phyloP scores from a whole-genome alignment of 1,140 invertebrate species.

The Pachypsylla venusta region DNA sequence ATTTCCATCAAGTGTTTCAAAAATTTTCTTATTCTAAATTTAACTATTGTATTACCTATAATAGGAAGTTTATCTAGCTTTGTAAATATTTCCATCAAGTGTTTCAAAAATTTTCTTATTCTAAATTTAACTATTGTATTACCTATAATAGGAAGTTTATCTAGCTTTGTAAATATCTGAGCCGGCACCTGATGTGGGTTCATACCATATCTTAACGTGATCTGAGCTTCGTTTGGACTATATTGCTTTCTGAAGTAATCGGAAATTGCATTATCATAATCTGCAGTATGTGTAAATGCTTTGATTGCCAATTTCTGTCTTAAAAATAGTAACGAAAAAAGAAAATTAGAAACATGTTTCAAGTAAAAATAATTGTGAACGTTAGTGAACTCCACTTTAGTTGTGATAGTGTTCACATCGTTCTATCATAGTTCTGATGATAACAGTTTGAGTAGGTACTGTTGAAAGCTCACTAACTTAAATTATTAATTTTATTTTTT shows the following conservation, averaged over 20 bases:
- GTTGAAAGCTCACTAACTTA: too few relatives aligned
- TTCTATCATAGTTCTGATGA: too few relatives aligned
- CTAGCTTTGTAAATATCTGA: slow-evolving; percentile 69
- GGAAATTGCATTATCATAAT: slow-evolving; percentile 87
- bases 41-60: slow-evolving; percentile 40
- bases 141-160: slow-evolving; percentile 69
- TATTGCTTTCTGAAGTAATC: slow-evolving; percentile 91
- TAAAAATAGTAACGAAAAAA: too few relatives aligned
- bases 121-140: slow-evolving; percentile 12
- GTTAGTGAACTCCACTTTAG: too few relatives aligned
- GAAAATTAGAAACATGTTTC: too few relatives aligned
- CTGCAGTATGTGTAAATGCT: slow-evolving; percentile 89
- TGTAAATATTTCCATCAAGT: slow-evolving; percentile 36
- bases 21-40: not conserved
- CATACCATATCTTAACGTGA: slow-evolving; percentile 88
- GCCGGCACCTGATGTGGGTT: slow-evolving; percentile 97
- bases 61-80: slow-evolving; percentile 66
- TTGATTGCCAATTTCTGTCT: slow-evolving; percentile 66
- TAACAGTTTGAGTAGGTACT: too few relatives aligned
- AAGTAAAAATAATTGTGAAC: too few relatives aligned
- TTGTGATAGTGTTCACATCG: too few relatives aligned
- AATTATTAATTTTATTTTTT: too few relatives aligned
- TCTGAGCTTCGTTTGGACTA: slow-evolving; percentile 55
- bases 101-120: not conserved
- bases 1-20: not conserved